These are phyloP conservation scores for Cathartes aura DNA, from an alignment of 2,113 vertebrate species.

Conservation along the genomic window DNA sequence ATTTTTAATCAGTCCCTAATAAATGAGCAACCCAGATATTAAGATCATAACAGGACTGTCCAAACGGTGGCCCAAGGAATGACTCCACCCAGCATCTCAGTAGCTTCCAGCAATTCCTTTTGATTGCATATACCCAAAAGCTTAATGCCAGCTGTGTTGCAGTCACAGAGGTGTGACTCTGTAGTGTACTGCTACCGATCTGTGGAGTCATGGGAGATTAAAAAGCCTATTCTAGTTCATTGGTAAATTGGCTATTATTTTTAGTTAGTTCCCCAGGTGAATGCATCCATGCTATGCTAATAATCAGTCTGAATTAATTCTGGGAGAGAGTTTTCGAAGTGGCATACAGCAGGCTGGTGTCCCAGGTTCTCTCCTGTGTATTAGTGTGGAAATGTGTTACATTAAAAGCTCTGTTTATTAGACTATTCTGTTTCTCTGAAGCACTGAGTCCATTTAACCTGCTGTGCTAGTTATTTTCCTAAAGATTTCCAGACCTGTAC, in stretches of 20 bases:
- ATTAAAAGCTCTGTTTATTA: background rate
- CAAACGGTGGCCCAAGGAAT: background rate
- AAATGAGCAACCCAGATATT: background rate
- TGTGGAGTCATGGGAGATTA: background rate
- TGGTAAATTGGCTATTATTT: constrained; percentile 50
- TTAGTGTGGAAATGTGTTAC: background rate
- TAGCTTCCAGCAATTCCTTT: background rate
- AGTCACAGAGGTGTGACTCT: background rate
- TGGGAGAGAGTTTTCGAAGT: background rate
- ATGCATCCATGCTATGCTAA: background rate
- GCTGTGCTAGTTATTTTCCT: background rate
- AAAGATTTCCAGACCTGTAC: background rate
- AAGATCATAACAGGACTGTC: background rate
- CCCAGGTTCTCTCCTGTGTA: constrained; percentile 1
- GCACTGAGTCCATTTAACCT: background rate
- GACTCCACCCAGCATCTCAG: background rate
- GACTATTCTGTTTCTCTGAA: background rate
- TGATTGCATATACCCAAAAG: background rate
- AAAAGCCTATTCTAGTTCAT: background rate
- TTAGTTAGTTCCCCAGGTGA: constrained; percentile 41
- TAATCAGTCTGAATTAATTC: constrained; percentile 47
- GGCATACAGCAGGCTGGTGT: background rate
- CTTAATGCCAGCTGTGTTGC: background rate
- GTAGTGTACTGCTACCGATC: background rate
- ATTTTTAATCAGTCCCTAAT: background rate